These are phyloP conservation scores for Eubasilissa regina DNA, from an alignment of 1,140 invertebrate species.

Conservation along the genomic window DNA sequence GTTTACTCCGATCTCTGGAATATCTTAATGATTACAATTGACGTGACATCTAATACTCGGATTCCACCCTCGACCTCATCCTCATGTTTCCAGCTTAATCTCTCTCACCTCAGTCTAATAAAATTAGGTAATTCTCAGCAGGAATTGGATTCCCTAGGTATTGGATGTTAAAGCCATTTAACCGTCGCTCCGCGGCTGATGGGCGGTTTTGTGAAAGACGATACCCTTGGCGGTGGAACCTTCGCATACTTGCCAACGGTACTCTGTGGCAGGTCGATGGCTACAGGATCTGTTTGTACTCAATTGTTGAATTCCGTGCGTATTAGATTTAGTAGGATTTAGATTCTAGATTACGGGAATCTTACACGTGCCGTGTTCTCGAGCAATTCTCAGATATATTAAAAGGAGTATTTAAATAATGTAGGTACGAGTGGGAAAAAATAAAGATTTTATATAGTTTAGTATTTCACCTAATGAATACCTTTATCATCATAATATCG, in stretches of 20 bases:
- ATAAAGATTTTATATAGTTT: too few species aligned
- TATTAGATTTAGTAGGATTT: too few species aligned
- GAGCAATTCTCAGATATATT: too few species aligned
- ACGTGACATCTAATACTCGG: background rate
- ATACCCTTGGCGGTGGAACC: background rate
- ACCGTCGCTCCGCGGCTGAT: background rate
- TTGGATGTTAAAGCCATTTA: constrained; percentile 1
- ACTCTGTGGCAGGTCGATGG: background rate
- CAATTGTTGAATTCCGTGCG: background rate
- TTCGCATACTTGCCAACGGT: background rate
- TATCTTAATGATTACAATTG: too few species aligned
- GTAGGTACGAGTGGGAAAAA: too few species aligned
- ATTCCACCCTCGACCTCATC: background rate
- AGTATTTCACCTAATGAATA: too few species aligned
- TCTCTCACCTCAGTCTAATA: background rate
- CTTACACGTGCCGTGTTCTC: too few species aligned
- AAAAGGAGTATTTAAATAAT: too few species aligned
- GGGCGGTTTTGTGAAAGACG: background rate
- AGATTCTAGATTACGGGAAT: too few species aligned
- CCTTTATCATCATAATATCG: too few species aligned
- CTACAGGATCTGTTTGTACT: background rate
- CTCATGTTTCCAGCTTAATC: background rate
- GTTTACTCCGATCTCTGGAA: too few species aligned
- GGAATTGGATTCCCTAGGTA: background rate
- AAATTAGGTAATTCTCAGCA: background rate